Evolutionary conservation across 2,113 vertebrate species (phyloP).

Genomic region (Numida meleagris): DNA sequence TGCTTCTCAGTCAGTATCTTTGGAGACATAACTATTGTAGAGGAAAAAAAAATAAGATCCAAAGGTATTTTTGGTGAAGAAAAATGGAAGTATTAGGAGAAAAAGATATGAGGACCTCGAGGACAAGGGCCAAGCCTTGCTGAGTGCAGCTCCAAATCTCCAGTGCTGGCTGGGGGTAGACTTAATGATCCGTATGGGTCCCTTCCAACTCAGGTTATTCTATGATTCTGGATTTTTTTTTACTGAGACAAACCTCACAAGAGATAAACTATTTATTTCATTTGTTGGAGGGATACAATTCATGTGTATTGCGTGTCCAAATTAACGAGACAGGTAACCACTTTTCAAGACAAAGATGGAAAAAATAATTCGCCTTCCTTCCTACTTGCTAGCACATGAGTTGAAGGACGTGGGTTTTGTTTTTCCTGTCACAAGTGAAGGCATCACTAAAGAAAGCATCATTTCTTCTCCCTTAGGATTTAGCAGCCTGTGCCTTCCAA

Average conservation of each 20-base stretch:
- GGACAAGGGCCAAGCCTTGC: neutral
- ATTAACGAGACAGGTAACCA: neutral
- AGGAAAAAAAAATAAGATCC: neutral
- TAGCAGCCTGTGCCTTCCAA: neutral
- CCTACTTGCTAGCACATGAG: neutral
- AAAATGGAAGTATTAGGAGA: neutral
- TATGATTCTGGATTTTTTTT: neutral
- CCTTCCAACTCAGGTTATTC: too few relatives aligned
- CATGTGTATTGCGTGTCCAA: fast-evolving
- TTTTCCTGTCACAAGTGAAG: neutral
- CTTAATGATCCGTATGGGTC: too few relatives aligned
- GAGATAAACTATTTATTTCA: neutral
- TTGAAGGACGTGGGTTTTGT: neutral
- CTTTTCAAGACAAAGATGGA: neutral
- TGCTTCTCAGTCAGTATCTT: neutral
- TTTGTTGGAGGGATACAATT: neutral
- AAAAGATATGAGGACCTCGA: neutral
- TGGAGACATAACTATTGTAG: neutral
- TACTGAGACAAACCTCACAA: neutral
- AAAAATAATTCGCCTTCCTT: neutral
- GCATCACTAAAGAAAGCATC: neutral
- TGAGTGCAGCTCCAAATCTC: neutral
- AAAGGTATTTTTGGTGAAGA: neutral
- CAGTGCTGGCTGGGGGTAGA: neutral
- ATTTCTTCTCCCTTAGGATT: neutral